Evolutionary conservation across 1,140 invertebrate species (phyloP).

Genomic region (Aphaenogaster rudis): DNA sequence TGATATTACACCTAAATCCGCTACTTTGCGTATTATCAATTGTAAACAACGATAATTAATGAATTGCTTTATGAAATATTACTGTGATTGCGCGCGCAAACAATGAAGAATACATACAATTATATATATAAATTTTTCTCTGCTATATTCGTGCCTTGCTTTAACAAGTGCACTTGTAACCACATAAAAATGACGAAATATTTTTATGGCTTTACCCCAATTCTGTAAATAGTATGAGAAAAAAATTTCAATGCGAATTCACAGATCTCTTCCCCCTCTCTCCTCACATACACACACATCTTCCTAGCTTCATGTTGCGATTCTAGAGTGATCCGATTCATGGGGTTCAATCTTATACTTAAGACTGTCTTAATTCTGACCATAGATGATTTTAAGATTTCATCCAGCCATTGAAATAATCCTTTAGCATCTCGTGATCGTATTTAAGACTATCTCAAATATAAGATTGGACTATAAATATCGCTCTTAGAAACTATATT

Average conservation of each 20-base stretch:
- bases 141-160: constrained; percentile 5
- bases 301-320: not conserved
- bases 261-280: not conserved
- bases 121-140: constrained; percentile 19
- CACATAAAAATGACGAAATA: not conserved
- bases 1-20: not conserved
- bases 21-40: not conserved
- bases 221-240: not conserved
- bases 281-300: not conserved
- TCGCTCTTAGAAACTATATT: too few relatives aligned
- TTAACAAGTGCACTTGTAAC: constrained; percentile 6
- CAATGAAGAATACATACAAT: not conserved
- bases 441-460: too few relatives aligned
- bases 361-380: not conserved
- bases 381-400: not conserved
- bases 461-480: too few relatives aligned
- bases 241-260: not conserved
- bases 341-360: not conserved
- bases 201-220: not conserved
- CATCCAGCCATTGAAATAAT: not conserved
- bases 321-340: not conserved
- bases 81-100: not conserved
- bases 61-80: not conserved
- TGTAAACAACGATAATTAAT: constrained; percentile 21
- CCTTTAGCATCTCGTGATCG: not conserved